Evolutionary conservation across 2,888 invertebrate species (phyloP), one percentile per base, ranked within the genome.

Genomic region (Sarcophaga variegata): DNA sequence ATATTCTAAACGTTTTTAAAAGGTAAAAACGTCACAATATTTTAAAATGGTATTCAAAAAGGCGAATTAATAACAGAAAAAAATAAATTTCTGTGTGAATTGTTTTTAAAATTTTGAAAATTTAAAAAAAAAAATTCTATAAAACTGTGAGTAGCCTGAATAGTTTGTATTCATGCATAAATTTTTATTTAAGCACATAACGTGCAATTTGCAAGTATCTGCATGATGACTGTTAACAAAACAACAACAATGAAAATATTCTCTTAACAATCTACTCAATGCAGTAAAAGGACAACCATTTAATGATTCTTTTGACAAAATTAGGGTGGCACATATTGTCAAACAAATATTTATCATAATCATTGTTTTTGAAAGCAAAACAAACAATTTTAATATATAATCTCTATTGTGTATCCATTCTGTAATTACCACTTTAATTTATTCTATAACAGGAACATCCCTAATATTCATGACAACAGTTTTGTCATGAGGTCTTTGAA

Each of bases 161-260:
- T 22, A 64, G 14, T 17, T 22, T 66, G 12, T 66, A 71, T 47
- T 80, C 63, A 75, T 75, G 83, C 75, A 84, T 80, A 83, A 74
- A 79, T 80, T 70, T 64, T 64, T 27, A 59, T 84, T 83, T 83
- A 69, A 79, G 70, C 79, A 84, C 47, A 84, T 75, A 80, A 80
- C 70, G 70, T 75, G 79, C 70, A 80, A 84, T 84, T 84, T 84
- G 79, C 83, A 80, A 84, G 69, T 83, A 83, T 79, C 62, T 79
- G 66, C 83, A 83, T 69, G 63, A 83, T 74, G 83, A 60, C 75
- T 75, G 60, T 79, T 75, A 84, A 80, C 64, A 79, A 79, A 83
- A 37, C 60, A 83, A 54, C 54, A 74, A 71, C 62, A 54, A 37
- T 63, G 37, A 54, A 75, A 77, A 17, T n/a, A 71, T 70, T 71